phyloP scores from a whole-genome alignment of 2,113 vertebrate species.

The Ceyx cyanopectus region DNA sequence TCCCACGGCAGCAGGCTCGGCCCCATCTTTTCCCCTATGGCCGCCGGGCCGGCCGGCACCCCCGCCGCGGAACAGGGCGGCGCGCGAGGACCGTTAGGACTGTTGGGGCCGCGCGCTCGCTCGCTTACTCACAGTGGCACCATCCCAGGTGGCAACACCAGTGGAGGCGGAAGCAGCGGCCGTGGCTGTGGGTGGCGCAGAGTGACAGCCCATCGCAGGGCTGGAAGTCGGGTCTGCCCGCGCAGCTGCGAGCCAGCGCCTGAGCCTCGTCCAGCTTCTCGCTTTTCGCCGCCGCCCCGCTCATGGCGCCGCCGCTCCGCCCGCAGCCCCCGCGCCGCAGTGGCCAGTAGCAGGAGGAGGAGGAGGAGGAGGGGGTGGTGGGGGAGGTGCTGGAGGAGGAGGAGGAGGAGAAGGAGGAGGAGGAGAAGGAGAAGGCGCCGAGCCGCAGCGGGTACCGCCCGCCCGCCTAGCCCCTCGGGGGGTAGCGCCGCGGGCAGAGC shows the following conservation, averaged over 20 bases:
- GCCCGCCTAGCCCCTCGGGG: background rate
- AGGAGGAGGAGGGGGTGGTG: background rate
- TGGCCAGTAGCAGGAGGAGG: constrained; percentile 8
- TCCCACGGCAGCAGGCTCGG: background rate
- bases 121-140: constrained; percentile 95
- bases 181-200: constrained; percentile 98
- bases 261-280: constrained; percentile 82
- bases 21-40: background rate
- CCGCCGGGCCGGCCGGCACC: too few relatives aligned
- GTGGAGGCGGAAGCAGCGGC: constrained; percentile 98
- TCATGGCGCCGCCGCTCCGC: constrained; percentile 49
- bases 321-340: constrained; percentile 60
- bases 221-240: constrained; percentile 97
- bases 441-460: background rate
- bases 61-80: background rate
- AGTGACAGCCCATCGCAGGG: constrained; percentile 97
- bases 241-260: constrained; percentile 95
- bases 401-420: background rate
- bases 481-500: background rate
- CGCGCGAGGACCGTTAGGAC: background rate
- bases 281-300: constrained; percentile 62
- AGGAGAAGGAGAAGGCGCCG: background rate
- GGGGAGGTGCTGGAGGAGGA: background rate
- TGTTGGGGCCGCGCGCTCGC: background rate
- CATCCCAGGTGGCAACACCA: constrained; percentile 99